phyloP scores from a whole-genome alignment of 2,113 vertebrate species.

The Bubo blakistoni region DNA sequence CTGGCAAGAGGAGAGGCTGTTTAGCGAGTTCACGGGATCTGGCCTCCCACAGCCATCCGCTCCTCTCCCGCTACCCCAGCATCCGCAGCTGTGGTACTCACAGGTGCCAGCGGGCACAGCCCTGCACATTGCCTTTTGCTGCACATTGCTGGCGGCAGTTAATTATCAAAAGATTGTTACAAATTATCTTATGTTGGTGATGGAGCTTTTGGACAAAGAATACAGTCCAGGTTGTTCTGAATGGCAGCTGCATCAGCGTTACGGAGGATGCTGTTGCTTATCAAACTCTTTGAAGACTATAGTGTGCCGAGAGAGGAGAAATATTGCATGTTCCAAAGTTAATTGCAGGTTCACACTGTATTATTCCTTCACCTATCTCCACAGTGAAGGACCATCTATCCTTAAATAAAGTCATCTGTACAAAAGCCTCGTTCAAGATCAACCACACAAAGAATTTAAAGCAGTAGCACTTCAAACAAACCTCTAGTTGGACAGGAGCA shows the following conservation, averaged over 20 bases:
- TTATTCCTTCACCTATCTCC: background rate
- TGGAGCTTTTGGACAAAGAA: background rate
- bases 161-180: background rate
- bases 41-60: rapidly evolving
- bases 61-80: background rate
- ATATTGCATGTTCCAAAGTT: background rate
- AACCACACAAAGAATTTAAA: background rate
- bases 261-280: background rate
- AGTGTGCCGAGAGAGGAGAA: background rate
- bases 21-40: rapidly evolving
- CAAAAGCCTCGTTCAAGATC: background rate
- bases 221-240: background rate
- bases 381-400: background rate
- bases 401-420: background rate
- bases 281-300: background rate
- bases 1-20: background rate
- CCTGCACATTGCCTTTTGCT: background rate
- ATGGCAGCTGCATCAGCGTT: background rate
- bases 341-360: background rate
- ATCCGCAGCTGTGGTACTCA: rapidly evolving
- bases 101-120: background rate
- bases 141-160: background rate
- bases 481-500: background rate
- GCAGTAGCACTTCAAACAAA: background rate
- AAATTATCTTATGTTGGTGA: background rate